Conservation (phyloP, 2,888 invertebrate species). For the Mesorhabditis belari region DNA sequence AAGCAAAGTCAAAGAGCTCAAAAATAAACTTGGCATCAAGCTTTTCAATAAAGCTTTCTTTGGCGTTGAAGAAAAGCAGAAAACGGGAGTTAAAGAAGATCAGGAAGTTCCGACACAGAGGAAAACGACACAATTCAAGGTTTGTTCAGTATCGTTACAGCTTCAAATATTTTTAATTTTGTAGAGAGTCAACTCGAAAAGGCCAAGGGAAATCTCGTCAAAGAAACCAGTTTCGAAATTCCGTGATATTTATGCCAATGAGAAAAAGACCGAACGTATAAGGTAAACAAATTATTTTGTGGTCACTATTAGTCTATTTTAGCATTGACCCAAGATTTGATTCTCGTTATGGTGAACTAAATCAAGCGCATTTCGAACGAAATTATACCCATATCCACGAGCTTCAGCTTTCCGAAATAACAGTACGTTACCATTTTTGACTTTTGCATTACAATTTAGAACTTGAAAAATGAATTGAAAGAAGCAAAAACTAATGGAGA, state of each 20-base stretch:
- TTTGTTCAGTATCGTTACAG: too few species aligned
- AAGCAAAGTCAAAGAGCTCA: constrained; percentile 34
- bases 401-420: constrained; percentile 29
- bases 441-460: not conserved
- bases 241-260: constrained; percentile 12
- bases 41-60: constrained; percentile 40
- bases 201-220: constrained; percentile 44
- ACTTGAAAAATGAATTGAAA: constrained; percentile 4
- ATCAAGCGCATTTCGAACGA: constrained; percentile 34
- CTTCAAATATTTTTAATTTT: constrained; percentile 3
- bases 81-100: constrained; percentile 1
- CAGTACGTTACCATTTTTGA: constrained; percentile 12
- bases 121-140: not conserved
- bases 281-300: not conserved
- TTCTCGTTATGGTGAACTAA: constrained; percentile 36
- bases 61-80: constrained; percentile 7
- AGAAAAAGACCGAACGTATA: not conserved
- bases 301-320: not conserved
- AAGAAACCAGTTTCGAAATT: constrained; percentile 28
- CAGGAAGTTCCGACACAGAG: not conserved
- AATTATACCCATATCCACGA: constrained; percentile 46
- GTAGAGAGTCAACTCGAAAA: constrained; percentile 4
- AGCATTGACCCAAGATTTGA: constrained; percentile 44
- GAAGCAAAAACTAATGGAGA: constrained; percentile 6
- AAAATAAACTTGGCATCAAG: constrained; percentile 38